Evolutionary conservation across 2,113 vertebrate species (phyloP).

Genomic region (Percopsis transmontana): DNA sequence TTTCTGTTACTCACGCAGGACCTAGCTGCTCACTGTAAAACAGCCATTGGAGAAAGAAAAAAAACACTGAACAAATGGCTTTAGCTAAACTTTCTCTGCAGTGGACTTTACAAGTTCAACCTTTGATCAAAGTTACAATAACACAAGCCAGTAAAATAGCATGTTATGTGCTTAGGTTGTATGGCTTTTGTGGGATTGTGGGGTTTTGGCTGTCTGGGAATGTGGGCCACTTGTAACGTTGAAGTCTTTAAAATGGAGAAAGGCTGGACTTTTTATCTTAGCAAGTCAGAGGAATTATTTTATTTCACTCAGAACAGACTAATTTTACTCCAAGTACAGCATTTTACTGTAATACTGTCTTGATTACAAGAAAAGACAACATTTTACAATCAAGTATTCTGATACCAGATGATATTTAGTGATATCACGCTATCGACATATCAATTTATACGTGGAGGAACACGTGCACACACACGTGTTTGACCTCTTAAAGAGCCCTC

Average conservation of each 20-base stretch:
- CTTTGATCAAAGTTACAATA: slow-evolving; percentile 75
- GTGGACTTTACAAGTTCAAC: slow-evolving; percentile 66
- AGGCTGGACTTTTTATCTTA: slow-evolving; percentile 43
- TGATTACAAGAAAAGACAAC: too few relatives aligned
- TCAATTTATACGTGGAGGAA: background rate
- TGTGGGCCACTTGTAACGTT: slow-evolving; percentile 30
- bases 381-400: too few relatives aligned
- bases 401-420: too few relatives aligned
- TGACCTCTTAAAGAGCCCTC: background rate
- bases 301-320: too few relatives aligned
- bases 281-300: too few relatives aligned
- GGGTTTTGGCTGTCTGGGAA: slow-evolving; percentile 64
- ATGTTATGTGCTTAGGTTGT: slow-evolving; percentile 46
- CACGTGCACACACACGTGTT: background rate
- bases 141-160: slow-evolving; percentile 69
- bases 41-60: slow-evolving; percentile 54
- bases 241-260: slow-evolving; percentile 45
- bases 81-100: slow-evolving; percentile 38
- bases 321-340: too few relatives aligned
- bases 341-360: too few relatives aligned
- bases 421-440: too few relatives aligned
- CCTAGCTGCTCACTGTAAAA: slow-evolving; percentile 54
- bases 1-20: slow-evolving; percentile 60
- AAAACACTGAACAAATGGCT: slow-evolving; percentile 44
- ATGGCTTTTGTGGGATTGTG: slow-evolving; percentile 29